Conservation (phyloP, 2,888 invertebrate species). For the Malachius bipustulatus region DNA sequence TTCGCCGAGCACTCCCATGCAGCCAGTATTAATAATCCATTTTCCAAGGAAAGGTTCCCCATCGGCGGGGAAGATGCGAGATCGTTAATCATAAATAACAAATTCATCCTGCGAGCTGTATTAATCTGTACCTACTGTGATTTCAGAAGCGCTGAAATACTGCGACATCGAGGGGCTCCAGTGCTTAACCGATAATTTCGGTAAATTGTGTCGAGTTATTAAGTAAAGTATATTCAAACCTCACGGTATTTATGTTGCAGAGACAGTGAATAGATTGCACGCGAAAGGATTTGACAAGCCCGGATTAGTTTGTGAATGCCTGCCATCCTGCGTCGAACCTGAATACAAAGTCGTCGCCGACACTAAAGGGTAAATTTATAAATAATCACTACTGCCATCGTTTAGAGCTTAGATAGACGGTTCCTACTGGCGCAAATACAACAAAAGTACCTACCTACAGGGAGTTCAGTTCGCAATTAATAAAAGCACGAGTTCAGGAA, state of each 20-base stretch:
- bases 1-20: too few species aligned
- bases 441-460: too few species aligned
- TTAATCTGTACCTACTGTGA: conserved; percentile 10
- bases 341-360: conserved; percentile 42
- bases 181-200: conserved; percentile 41
- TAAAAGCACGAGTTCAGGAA: too few species aligned
- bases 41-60: too few species aligned
- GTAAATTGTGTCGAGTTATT: conserved; percentile 23
- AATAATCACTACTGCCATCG: too few species aligned
- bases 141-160: conserved; percentile 37
- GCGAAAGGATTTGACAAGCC: conserved; percentile 35
- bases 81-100: conserved; percentile 2
- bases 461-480: too few species aligned
- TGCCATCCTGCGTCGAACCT: conserved; percentile 49
- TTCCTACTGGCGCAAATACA: too few species aligned
- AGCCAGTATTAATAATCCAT: too few species aligned
- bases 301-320: conserved; percentile 43
- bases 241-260: conserved; percentile 23
- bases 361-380: conserved; percentile 38
- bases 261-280: conserved; percentile 36
- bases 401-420: too few species aligned
- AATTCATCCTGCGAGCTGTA: not conserved
- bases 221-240: conserved; percentile 1
- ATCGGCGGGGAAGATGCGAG: too few species aligned
- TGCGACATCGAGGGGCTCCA: conserved; percentile 44